These are phyloP conservation scores for Oophaga sylvatica DNA, from an alignment of 2,797 vertebrate species.

Conservation along the genomic window DNA sequence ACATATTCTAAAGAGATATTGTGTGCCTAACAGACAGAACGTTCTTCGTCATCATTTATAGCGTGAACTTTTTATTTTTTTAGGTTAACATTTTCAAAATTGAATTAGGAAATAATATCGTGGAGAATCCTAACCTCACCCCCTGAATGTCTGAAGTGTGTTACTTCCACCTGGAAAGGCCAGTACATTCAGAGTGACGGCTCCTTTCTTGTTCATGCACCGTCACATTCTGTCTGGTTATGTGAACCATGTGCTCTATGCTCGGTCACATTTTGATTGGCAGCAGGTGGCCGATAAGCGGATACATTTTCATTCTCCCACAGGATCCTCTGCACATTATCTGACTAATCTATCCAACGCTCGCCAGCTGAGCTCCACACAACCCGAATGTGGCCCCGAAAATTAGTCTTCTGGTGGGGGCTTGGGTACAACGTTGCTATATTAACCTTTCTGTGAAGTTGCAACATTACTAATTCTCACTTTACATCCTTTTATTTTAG, in stretches of 20 bases:
- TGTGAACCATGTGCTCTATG: constrained; percentile 3
- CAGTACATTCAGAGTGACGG: background rate
- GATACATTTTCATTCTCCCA: constrained; percentile 38
- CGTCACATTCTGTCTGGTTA: constrained; percentile 24
- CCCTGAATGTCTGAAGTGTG: background rate
- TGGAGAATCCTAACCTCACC: background rate
- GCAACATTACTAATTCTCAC: constrained; percentile 17
- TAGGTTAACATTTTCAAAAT: background rate
- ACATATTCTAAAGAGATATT: background rate
- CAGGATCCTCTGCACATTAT: constrained; percentile 46
- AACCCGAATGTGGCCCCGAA: background rate
- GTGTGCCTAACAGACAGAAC: background rate
- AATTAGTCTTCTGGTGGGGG: background rate
- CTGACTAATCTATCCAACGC: constrained; percentile 40
- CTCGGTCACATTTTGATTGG: constrained; percentile 42
- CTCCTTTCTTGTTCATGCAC: constrained; percentile 18
- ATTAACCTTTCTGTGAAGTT: constrained; percentile 1
- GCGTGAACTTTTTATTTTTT: background rate
- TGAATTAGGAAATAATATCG: background rate
- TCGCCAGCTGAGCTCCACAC: constrained; percentile 43
- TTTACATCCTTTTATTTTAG: background rate
- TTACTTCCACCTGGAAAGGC: constrained; percentile 12
- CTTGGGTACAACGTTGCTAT: background rate
- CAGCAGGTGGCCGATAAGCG: constrained; percentile 48
- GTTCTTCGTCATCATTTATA: background rate